Conservation (phyloP, 1,140 invertebrate species). For the Coenobita brevimanus region DNA sequence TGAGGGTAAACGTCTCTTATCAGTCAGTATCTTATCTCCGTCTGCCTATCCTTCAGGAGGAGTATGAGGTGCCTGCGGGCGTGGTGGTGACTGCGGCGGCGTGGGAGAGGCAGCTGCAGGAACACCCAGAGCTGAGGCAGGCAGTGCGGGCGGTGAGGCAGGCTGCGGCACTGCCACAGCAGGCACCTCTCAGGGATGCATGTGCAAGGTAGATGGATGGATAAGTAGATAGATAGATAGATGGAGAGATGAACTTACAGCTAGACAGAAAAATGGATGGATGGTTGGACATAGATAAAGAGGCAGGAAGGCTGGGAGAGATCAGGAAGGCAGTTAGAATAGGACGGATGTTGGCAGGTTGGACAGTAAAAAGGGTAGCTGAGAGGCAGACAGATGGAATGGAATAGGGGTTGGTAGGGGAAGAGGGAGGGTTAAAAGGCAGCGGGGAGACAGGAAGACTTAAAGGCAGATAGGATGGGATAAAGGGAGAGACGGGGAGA, state of each 20-base stretch:
- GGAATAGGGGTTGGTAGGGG: not conserved
- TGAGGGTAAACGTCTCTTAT: too few relatives aligned
- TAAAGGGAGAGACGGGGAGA: not conserved
- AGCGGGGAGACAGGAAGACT: not conserved
- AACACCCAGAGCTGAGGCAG: constrained; percentile 17
- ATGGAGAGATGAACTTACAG: too few relatives aligned
- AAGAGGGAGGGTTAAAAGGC: too few relatives aligned
- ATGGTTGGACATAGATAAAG: not conserved
- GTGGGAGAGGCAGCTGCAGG: constrained; percentile 9
- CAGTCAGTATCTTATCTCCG: too few relatives aligned
- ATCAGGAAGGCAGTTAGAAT: not conserved
- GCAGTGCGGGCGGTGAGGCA: constrained; percentile 22
- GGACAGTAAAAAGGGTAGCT: not conserved
- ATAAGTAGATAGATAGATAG: too few relatives aligned
- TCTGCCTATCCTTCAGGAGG: not conserved
- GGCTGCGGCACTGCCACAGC: not conserved
- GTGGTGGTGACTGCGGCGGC: constrained; percentile 26
- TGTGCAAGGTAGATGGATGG: constrained; percentile 18
- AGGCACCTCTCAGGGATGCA: constrained; percentile 22
- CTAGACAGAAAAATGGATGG: too few relatives aligned
- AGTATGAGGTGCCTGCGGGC: constrained; percentile 40
- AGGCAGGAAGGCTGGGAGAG: not conserved
- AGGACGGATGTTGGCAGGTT: not conserved
- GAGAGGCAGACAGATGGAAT: not conserved
- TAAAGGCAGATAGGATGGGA: not conserved